Evolutionary conservation across 2,797 vertebrate species (phyloP).

Genomic region (Sebastes ruberrimus): DNA sequence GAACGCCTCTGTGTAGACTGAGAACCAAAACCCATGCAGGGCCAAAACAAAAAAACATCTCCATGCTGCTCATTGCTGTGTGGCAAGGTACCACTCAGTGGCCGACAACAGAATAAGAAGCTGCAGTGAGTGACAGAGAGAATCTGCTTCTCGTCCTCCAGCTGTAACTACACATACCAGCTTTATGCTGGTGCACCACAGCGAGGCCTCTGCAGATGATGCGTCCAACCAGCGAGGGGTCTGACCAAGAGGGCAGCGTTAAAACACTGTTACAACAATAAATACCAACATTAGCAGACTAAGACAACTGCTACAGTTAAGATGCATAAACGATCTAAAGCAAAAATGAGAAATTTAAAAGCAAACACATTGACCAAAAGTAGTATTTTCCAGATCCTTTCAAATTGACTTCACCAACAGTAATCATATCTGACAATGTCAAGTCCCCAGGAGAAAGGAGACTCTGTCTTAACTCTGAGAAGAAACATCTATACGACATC

Average conservation of each 20-base stretch:
- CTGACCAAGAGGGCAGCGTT: neutral
- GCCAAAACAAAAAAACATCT: neutral
- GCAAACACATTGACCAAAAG: neutral
- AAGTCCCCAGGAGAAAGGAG: neutral
- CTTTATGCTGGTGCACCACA: neutral
- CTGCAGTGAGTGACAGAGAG: neutral
- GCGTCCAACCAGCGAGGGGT: neutral
- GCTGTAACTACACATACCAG: neutral
- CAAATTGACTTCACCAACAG: neutral
- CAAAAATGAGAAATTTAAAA: neutral
- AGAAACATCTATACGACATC: neutral
- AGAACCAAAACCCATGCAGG: neutral
- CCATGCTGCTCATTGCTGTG: neutral
- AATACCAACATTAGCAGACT: neutral
- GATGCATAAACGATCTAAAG: neutral
- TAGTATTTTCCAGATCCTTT: neutral
- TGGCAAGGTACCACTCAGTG: neutral
- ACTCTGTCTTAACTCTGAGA: neutral
- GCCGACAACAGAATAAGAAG: neutral
- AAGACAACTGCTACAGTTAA: neutral
- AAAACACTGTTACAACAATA: neutral
- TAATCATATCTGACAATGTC: neutral
- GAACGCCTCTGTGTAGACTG: neutral
- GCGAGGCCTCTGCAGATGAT: slow-evolving; percentile 1
- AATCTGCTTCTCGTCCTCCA: neutral